A percentile compares a stretch with the other conserved stretches of the same genome.
These are phyloP conservation scores for Hypotaenidia okinawae DNA, from an alignment of 2,797 vertebrate genomes.

Conservation along the genomic window DNA sequence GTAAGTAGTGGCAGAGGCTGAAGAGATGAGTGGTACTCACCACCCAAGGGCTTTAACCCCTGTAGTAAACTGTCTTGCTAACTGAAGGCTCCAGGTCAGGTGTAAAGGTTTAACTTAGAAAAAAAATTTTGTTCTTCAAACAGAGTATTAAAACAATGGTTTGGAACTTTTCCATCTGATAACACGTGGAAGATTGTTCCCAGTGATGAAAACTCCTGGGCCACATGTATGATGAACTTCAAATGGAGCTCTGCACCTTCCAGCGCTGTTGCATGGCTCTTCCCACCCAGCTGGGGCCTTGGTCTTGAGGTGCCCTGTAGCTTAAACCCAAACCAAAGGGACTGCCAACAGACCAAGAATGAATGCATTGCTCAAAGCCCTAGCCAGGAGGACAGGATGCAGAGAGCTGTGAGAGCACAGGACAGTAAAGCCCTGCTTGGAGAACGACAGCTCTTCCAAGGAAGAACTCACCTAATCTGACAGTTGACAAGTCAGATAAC, in stretches of 20 bases:
- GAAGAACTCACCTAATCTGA: not conserved
- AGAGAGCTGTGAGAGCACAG: not conserved
- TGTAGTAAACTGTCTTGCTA: no score
- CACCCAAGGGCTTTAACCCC: not conserved
- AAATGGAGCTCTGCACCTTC: not conserved
- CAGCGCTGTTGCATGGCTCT: not conserved
- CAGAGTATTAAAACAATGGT: not conserved
- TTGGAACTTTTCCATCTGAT: not conserved
- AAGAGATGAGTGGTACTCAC: not conserved
- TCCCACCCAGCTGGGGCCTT: not conserved
- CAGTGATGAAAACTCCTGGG: not conserved
- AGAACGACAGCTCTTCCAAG: not conserved
- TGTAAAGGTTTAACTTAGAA: not conserved
- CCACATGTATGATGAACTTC: rapidly evolving
- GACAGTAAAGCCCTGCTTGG: not conserved
- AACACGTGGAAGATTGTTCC: not conserved
- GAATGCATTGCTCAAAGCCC: not conserved
- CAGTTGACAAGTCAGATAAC: not conserved
- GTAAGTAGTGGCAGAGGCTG: not conserved
- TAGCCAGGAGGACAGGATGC: not conserved
- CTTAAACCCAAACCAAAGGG: not conserved
- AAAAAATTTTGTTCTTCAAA: not conserved
- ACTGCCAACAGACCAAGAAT: not conserved
- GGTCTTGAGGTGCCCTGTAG: not conserved
- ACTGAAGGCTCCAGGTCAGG: not conserved